Percentiles rank a stretch among this genome's conserved stretches.
These are phyloP conservation scores for Patagioenas fasciata DNA, from an alignment of 2,113 vertebrate genomes.

Conservation along the genomic window DNA sequence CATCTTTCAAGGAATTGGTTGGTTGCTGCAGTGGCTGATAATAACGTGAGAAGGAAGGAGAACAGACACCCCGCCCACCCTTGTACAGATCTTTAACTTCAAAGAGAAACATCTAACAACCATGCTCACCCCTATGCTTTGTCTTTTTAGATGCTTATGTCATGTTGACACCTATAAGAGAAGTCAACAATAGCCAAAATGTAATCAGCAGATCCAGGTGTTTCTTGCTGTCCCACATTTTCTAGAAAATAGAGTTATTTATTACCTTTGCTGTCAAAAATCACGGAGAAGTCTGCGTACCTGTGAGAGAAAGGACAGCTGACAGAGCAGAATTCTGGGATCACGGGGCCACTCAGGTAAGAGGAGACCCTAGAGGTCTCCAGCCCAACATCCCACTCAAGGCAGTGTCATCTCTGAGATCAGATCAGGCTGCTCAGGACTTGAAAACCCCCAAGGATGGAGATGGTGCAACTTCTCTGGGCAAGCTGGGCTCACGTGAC, in stretches of 20 bases:
- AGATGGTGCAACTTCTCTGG: background rate
- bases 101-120: background rate
- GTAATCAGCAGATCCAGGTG: background rate
- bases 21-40: background rate
- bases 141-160: background rate
- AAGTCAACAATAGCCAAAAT: background rate
- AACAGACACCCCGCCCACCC: background rate
- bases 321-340: background rate
- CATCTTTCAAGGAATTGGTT: background rate
- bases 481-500: background rate
- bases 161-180: background rate
- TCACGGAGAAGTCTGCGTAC: background rate
- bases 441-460: background rate
- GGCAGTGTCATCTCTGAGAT: background rate
- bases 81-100: background rate
- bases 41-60: background rate
- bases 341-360: accelerated
- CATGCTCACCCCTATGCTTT: background rate
- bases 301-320: background rate
- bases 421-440: background rate
- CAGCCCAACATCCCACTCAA: background rate
- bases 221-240: background rate
- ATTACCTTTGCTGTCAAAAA: background rate
- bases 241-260: background rate
- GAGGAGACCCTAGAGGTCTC: background rate